Evolutionary conservation across 1,140 invertebrate genomes (phyloP), one percentile per base, ranked within the genome.

Genomic region (Drosophila melanica): DNA sequence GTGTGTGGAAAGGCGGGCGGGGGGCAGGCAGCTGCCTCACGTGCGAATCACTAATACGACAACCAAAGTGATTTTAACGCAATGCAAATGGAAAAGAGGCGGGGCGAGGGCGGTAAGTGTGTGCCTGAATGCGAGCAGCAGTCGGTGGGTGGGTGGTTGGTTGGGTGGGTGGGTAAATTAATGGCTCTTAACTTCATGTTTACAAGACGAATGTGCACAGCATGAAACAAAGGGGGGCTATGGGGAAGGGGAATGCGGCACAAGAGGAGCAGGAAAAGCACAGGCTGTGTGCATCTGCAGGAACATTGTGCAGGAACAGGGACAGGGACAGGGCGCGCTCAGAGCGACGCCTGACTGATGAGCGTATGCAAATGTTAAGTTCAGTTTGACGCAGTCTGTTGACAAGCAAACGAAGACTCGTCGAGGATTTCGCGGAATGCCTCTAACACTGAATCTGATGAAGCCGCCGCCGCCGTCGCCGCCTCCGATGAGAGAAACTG

Each of bases 151-250:
- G 65, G 0, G 27, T 30, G 30, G 6, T 9, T 35, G 33, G 77
- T 57, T 33, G 65, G 0, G 27, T 30, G 30, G 6, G 33, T 35
- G 33, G 77, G 60, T 80, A 90, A 89, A 90, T 90, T 89, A 89
- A 89, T 89, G 84, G 79, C 85, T 80, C 85, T 89, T 84, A 89
- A 84, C 80, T 89, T 82, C 77, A 85, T 89, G 84, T 89, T 89
- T 89, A 89, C 84, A 90, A 89, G 85, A 89, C 85, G 84, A 84
- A 89, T 89, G 84, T 89, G 85, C 72, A 64, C 84, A 62, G n/a
- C n/a, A 27, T 5, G 27, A 18, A 44, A 27, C n/a, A 12, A 41
- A 30, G 42, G 23, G 39, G 54, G 39, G n/a, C n/a, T 48, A 48
- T 20, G 35, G 37, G n/a, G 1, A 45, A 37, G 37, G 14, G 63